These are phyloP conservation scores for Scomber scombrus DNA, from an alignment of 2,113 vertebrate genomes.

Conservation along the genomic window DNA sequence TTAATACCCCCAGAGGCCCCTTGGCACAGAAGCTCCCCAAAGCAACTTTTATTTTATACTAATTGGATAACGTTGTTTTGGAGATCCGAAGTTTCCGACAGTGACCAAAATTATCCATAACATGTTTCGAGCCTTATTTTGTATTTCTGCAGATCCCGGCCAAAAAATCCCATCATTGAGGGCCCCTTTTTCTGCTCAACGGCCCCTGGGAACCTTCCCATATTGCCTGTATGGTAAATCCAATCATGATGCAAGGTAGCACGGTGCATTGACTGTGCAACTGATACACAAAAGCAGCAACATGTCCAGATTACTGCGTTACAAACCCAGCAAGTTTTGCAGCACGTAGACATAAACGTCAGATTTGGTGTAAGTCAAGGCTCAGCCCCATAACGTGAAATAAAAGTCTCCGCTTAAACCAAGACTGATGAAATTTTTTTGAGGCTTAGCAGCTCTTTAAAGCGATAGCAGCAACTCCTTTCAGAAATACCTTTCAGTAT, in stretches of 20 bases:
- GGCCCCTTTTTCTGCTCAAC: too few species aligned
- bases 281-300: background rate
- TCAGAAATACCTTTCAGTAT: conserved; percentile 3
- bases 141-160: too few species aligned
- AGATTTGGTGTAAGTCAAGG: conserved; percentile 20
- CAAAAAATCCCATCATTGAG: too few species aligned
- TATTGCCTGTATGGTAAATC: too few species aligned
- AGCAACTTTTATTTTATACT: too few species aligned
- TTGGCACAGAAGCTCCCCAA: too few species aligned
- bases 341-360: conserved; percentile 1
- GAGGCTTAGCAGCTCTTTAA: conserved; percentile 15
- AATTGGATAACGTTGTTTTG: too few species aligned
- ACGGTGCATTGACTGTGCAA: conserved; percentile 2
- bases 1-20: too few species aligned
- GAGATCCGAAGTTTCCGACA: too few species aligned
- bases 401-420: conserved; percentile 27
- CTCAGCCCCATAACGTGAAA: conserved; percentile 17
- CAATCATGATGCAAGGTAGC: background rate
- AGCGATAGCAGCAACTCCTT: conserved; percentile 17
- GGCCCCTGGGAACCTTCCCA: too few species aligned
- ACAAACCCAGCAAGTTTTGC: conserved; percentile 9
- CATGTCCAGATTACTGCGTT: conserved; percentile 5
- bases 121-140: too few species aligned
- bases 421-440: conserved; percentile 32
- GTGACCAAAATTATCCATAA: too few species aligned